Evolutionary conservation across 2,113 vertebrate species (phyloP).

Genomic region (Puffinus mauretanicus): DNA sequence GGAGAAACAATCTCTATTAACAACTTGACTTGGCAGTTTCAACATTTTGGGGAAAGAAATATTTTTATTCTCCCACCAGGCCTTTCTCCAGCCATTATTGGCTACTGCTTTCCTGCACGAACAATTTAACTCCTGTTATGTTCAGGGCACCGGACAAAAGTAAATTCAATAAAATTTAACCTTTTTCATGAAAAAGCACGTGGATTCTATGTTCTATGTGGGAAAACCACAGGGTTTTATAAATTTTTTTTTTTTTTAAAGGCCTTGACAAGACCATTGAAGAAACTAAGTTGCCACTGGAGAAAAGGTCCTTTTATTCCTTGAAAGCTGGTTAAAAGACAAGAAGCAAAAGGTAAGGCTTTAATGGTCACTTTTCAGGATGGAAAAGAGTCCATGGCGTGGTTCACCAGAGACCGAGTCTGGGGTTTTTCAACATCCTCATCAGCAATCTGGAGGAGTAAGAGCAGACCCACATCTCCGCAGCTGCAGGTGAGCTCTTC

Average conservation of each 20-base stretch:
- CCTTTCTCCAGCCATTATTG: not conserved
- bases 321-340: not conserved
- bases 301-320: not conserved
- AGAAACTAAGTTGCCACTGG: not conserved
- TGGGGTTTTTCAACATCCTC: not conserved
- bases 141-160: not conserved
- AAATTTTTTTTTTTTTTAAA: not conserved
- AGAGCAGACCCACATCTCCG: not conserved
- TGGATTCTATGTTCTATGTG: not conserved
- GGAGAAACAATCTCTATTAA: constrained; percentile 1
- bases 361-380: not conserved
- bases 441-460: not conserved
- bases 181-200: not conserved
- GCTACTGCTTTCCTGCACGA: not conserved
- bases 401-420: not conserved
- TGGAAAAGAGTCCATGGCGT: not conserved
- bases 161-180: not conserved
- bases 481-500: not conserved
- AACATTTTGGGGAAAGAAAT: not conserved
- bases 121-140: not conserved
- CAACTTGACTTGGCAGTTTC: not conserved
- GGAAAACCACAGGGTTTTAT: not conserved
- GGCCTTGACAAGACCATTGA: not conserved
- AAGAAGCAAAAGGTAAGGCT: not conserved
- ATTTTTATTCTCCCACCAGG: constrained; percentile 4